Evolutionary conservation across 92 coral and sea anemone species (phyloP), one percentile per base, ranked within the genome.

Genomic region (Nematostella vectensis): DNA sequence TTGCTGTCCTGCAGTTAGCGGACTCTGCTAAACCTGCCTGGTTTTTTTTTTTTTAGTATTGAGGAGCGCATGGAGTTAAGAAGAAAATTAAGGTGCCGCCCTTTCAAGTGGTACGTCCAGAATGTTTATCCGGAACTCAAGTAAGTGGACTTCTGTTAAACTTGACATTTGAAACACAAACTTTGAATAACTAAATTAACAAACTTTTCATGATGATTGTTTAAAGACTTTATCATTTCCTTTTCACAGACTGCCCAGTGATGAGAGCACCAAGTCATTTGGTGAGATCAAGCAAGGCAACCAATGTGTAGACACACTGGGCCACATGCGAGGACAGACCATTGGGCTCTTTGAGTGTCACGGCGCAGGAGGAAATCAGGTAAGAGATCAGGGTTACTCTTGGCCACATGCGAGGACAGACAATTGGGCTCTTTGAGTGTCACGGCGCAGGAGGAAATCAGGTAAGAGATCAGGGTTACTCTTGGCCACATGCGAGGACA

Each of bases 331-430:
- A 4, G 88, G 89, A 1, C 96, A 82, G 26, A 91, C 31, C 39
- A 76, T 91, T 30, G 98, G 96, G 31, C 59, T 91, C 51, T 91
- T 62, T 55, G 87, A 82, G 61, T 91, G 98, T 38, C 98, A 91
- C 55, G 97, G 89, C n/a, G 79, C 79, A 36, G 98, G 98, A 3
- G 98, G 98, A 11, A 91, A 91, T 37, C 98, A 91, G 98, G 98
- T 91, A 24, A 43, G 40, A 6, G 15, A 33, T 33, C 6, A 74
- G 51, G 16, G n/a, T n/a, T n/a, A n/a, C n/a, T n/a, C n/a, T n/a
- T n/a, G n/a, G n/a, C n/a, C n/a, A n/a, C n/a, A n/a, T n/a, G n/a
- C n/a, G n/a, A n/a, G n/a, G n/a, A n/a, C n/a, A n/a, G n/a, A n/a
- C n/a, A n/a, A n/a, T n/a, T n/a, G n/a, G n/a, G n/a, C n/a, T n/a